Conservation (phyloP, 1,140 invertebrate species). For the Oncopeltus fasciatus region DNA sequence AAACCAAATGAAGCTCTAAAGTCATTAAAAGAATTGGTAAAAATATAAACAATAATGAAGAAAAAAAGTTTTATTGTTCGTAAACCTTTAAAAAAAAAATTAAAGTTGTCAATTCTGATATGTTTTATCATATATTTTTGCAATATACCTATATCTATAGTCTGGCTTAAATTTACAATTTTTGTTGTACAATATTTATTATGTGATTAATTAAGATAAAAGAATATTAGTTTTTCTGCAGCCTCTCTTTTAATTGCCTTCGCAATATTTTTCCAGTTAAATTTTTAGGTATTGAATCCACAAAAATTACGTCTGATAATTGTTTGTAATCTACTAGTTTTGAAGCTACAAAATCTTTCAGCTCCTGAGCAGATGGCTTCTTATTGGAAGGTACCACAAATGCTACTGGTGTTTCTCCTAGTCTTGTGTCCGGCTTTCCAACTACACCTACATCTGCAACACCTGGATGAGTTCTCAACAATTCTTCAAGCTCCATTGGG, state of each 20-base stretch:
- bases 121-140: no score
- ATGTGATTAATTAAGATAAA: no score
- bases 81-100: no score
- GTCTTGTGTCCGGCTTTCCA: conserved; percentile 44
- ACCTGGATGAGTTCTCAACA: conserved; percentile 46
- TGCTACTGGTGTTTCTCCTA: conserved; percentile 47
- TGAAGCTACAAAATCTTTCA: conserved; percentile 40
- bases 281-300: conserved; percentile 56
- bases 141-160: no score
- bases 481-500: conserved; percentile 52
- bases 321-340: conserved; percentile 52
- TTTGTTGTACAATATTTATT: no score
- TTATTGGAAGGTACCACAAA: conserved; percentile 43
- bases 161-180: no score
- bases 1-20: no score
- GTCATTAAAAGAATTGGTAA: no score
- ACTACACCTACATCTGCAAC: conserved; percentile 56
- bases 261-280: conserved; percentile 59
- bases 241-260: conserved; percentile 34
- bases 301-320: conserved; percentile 49
- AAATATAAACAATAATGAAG: no score
- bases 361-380: conserved; percentile 30
- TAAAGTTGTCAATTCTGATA: no score
- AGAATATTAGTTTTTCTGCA: no score
- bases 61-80: no score